These are phyloP conservation scores for Acropora yongei DNA, from an alignment of 64 coral and sea anemone species.

Conservation along the genomic window DNA sequence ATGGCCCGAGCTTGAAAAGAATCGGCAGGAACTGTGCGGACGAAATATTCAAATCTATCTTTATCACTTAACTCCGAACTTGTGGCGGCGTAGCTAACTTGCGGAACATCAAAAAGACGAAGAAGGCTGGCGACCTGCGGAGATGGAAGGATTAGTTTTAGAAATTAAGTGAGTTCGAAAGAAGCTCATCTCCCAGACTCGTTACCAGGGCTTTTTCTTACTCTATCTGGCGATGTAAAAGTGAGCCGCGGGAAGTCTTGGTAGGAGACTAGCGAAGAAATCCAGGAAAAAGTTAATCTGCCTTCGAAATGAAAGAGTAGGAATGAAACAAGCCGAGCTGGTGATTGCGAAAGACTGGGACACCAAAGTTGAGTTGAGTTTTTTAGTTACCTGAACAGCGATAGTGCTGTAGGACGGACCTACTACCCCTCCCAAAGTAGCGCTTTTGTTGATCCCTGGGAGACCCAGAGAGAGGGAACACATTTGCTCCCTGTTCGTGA, in stretches of 20 bases:
- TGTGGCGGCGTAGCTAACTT: conserved; percentile 92
- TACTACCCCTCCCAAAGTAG: conserved; percentile 62
- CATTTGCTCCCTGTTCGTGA: conserved; percentile 36
- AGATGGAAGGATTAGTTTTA: neutral
- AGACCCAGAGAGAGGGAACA: neutral
- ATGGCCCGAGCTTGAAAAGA: conserved; percentile 86
- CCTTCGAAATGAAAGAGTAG: too few relatives aligned
- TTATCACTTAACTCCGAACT: conserved; percentile 92
- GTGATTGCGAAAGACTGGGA: too few relatives aligned
- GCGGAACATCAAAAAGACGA: conserved; percentile 82
- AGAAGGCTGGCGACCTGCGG: conserved; percentile 85
- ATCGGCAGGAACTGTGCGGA: conserved; percentile 92
- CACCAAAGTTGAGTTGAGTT: neutral
- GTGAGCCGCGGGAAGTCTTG: too few relatives aligned
- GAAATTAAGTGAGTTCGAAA: neutral
- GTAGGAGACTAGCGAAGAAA: too few relatives aligned
- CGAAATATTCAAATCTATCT: conserved; percentile 84
- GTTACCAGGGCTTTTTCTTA: too few relatives aligned
- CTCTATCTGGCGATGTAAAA: too few relatives aligned
- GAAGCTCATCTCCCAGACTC: too few relatives aligned
- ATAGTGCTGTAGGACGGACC: conserved; percentile 76
- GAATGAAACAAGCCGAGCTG: too few relatives aligned
- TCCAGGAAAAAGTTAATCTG: too few relatives aligned
- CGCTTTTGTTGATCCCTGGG: neutral
- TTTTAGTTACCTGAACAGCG: conserved; percentile 55